A percentile compares a stretch with the other conserved stretches of the same genome.
Conservation (phyloP, 2,888 invertebrate genomes). For the Beris chalybata region DNA sequence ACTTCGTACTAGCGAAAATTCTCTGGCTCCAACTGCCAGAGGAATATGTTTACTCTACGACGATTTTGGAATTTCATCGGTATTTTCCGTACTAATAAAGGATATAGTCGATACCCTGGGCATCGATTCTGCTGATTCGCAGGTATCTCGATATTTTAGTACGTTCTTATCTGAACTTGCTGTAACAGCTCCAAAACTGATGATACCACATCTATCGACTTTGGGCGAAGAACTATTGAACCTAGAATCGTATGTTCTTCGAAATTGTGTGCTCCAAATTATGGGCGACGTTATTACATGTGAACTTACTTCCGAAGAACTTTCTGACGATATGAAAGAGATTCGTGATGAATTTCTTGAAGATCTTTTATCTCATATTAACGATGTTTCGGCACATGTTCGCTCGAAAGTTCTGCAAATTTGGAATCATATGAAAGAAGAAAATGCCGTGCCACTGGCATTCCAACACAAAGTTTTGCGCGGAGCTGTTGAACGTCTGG, state of each 20-base stretch:
- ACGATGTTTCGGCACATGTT: conserved; percentile 83
- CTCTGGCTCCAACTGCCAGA: conserved; percentile 49
- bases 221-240: conserved; percentile 53
- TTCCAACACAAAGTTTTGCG: conserved; percentile 70
- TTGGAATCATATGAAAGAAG: conserved; percentile 77
- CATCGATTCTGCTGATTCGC: conserved; percentile 49
- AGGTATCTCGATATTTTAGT: conserved; percentile 51
- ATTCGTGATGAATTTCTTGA: conserved; percentile 79
- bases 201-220: conserved; percentile 54
- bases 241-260: conserved; percentile 66
- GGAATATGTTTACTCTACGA: conserved; percentile 52
- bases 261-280: conserved; percentile 82
- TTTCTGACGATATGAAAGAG: conserved; percentile 67
- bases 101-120: conserved; percentile 52
- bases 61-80: conserved; percentile 51
- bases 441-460: conserved; percentile 75
- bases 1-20: conserved; percentile 49
- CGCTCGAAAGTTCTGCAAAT: conserved; percentile 82
- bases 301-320: conserved; percentile 72
- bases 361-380: conserved; percentile 77
- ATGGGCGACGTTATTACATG: conserved; percentile 77
- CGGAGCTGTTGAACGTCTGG: conserved; percentile 69
- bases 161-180: conserved; percentile 54
- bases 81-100: conserved; percentile 52
- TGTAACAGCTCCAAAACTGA: conserved; percentile 49